Base-by-base conservation (phyloP, 2,888 invertebrate species). In the Nomada ferruginata region DNA sequence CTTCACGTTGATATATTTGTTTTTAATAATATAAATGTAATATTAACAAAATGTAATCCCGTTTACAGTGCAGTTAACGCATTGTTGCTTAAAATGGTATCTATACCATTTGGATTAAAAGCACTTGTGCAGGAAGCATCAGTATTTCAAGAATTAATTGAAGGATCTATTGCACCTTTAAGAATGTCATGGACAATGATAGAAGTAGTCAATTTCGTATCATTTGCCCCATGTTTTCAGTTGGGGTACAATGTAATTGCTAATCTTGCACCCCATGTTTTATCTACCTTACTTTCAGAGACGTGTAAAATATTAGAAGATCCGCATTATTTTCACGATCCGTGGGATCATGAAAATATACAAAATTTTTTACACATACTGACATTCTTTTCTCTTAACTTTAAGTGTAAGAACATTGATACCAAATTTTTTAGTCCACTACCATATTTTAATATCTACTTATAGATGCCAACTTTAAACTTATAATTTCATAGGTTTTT, bases 71-170 rank as follows among this genome's bases (percentile, higher is more conserved):
- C 91, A 42, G 84, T 90, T 15, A 92, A 91, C 74, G 89, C 81
- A 3, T 90, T 92, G 87, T 82, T 94, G 26, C 66, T 93, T 23
- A 93, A 91, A 79, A 85, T 93, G 7, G 90, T 91, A 18, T 86
- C 90, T 0, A 85, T 91, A 84, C 93, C 93, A 2, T 75, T 91
- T 13, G 91, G 91, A 26, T 79, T 94, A 36, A 89, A 92, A 85
- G 87, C 89, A 69, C 84, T 93, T 23, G 87, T 91, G 3, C 84
- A 87, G 5, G 91, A 91, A 61, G 76, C 89, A 9, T 69, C 89
- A 9, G 89, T 92, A 13, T 91, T 93, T n/a, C 90, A 91, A 64
- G 93, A 93, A 86, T 61, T 94, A 42, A 90, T 94, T 52, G 90
- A 92, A 44, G 91, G 90, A 52, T 92, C 90, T 4, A 90, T 93